Evolutionary conservation across 2,888 invertebrate genomes (phyloP).

Genomic region (Podotricha telesiphe): DNA sequence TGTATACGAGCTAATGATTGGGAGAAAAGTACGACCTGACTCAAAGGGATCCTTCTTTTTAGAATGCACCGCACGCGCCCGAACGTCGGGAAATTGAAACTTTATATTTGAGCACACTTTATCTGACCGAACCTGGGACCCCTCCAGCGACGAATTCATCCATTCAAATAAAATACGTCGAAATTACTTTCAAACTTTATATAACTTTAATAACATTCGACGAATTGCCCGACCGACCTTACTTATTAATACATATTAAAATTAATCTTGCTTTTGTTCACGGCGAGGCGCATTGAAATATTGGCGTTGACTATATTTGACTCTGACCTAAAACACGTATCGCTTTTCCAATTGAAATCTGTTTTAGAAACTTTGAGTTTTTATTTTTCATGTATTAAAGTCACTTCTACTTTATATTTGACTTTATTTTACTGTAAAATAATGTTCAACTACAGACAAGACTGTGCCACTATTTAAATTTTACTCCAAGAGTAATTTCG

Average conservation of each 20-base stretch:
- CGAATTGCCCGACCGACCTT: background rate
- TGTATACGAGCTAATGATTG: conserved; percentile 47
- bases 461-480: conserved; percentile 53
- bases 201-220: background rate
- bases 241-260: background rate
- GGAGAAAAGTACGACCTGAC: conserved; percentile 51
- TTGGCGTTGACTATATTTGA: too few species aligned
- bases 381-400: too few species aligned
- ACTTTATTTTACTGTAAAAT: too few species aligned
- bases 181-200: conserved; percentile 61
- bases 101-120: conserved; percentile 80
- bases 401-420: conserved; percentile 11
- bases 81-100: conserved; percentile 76
- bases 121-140: conserved; percentile 71
- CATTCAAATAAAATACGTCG: conserved; percentile 67
- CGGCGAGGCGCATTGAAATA: too few species aligned
- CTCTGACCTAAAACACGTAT: too few species aligned
- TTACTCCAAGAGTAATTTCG: conserved; percentile 52
- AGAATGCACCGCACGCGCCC: conserved; percentile 58
- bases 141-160: conserved; percentile 66
- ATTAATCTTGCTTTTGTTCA: background rate
- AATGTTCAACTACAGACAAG: conserved; percentile 42
- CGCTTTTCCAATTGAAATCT: too few species aligned
- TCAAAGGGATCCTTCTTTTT: conserved; percentile 53
- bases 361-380: too few species aligned